Conservation (phyloP, 1,140 invertebrate genomes). For the Augochlora pura region DNA sequence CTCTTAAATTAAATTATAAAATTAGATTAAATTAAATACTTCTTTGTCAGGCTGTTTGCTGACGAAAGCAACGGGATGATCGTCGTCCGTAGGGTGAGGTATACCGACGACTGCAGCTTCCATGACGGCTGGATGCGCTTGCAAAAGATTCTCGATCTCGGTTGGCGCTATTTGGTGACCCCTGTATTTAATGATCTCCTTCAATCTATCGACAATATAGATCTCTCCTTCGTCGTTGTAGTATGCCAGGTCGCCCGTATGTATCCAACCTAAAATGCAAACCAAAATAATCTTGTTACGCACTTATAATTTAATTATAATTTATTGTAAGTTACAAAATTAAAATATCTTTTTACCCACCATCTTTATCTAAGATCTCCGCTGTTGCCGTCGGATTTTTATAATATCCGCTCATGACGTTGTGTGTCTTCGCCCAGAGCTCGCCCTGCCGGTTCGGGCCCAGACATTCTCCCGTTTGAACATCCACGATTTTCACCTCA, state of each 20-base stretch:
- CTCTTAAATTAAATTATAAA: too few relatives aligned
- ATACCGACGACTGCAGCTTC: conserved; percentile 84
- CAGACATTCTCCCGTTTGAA: conserved; percentile 68
- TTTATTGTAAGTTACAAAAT: too few relatives aligned
- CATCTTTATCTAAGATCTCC: conserved; percentile 80
- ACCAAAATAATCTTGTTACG: neutral
- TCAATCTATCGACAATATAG: conserved; percentile 81
- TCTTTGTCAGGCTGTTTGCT: conserved; percentile 45
- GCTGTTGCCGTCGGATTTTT: conserved; percentile 82
- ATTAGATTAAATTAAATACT: conserved; percentile 30
- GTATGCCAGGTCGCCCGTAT: conserved; percentile 82
- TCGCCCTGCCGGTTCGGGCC: conserved; percentile 78
- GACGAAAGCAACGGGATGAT: conserved; percentile 82
- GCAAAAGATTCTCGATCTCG: conserved; percentile 83
- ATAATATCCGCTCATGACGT: conserved; percentile 78
- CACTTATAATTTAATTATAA: too few relatives aligned
- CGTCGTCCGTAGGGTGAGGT: conserved; percentile 79
- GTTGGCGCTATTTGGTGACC: conserved; percentile 82
- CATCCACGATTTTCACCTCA: conserved; percentile 73
- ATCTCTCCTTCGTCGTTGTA: conserved; percentile 79
- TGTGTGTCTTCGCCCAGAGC: conserved; percentile 74
- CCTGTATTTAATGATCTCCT: conserved; percentile 84
- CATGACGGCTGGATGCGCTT: conserved; percentile 79
- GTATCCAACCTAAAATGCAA: conserved; percentile 79
- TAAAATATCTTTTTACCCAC: conserved; percentile 55